Percentiles rank a stretch among this genome's conserved stretches.
Evolutionary conservation across 2,797 vertebrate genomes (phyloP).

Genomic region (Dryobates pubescens): DNA sequence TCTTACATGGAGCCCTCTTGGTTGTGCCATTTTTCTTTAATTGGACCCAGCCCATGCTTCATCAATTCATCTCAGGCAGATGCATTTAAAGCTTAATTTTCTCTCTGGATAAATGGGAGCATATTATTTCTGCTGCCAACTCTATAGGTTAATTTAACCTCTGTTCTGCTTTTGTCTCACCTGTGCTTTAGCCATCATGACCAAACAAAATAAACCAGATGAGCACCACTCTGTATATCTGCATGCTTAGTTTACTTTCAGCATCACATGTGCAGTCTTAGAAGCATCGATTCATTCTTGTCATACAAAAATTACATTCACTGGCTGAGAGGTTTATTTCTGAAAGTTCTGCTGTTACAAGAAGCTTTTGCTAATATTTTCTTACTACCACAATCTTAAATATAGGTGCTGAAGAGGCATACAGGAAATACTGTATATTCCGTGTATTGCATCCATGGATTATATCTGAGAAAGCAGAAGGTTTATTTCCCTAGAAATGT

Average conservation of each 20-base stretch:
- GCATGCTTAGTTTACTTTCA: not conserved
- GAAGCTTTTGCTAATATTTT: not conserved
- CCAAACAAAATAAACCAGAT: not conserved
- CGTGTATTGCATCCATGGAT: not conserved
- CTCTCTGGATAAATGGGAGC: not conserved
- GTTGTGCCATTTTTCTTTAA: not conserved
- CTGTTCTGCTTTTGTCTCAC: not conserved
- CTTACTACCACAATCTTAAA: not conserved
- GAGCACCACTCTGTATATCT: not conserved
- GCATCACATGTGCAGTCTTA: not conserved
- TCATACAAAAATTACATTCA: not conserved
- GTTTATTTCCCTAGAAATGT: not conserved
- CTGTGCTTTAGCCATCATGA: not conserved
- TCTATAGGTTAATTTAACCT: not conserved
- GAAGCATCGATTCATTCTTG: not conserved
- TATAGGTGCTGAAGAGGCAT: not conserved
- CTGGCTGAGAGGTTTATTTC: not conserved
- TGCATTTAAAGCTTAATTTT: not conserved
- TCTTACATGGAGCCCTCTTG: not conserved
- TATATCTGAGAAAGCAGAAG: not conserved
- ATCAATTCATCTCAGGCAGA: not conserved
- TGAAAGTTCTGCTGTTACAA: not conserved
- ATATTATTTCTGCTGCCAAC: not conserved
- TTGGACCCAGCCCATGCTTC: not conserved
- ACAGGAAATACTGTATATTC: not conserved